phyloP scores from a whole-genome alignment of 2,888 invertebrate genomes.

The Synanthedon tipuliformis region DNA sequence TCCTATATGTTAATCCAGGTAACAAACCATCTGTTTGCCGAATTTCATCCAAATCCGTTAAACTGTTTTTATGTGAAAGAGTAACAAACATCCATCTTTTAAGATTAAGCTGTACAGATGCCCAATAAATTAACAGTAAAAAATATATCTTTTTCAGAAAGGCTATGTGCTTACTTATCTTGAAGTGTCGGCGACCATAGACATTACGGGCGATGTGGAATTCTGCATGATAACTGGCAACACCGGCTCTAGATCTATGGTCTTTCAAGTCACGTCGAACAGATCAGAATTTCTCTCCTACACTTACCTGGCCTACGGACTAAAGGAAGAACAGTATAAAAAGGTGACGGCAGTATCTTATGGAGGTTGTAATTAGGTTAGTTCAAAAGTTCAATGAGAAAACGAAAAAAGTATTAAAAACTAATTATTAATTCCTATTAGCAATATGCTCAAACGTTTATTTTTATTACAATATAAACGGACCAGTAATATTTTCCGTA shows the following conservation, averaged over 20 bases:
- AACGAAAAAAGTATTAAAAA: no score
- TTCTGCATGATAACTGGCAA: constrained; percentile 40
- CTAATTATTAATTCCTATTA: no score
- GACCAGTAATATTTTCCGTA: no score
- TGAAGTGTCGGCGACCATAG: constrained; percentile 40
- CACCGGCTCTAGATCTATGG: constrained; percentile 38
- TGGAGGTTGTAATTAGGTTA: constrained; percentile 25
- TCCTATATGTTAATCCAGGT: no score
- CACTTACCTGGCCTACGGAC: constrained; percentile 48
- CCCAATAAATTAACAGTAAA: background rate
- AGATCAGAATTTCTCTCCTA: constrained; percentile 49
- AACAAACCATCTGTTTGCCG: no score
- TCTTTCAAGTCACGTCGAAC: constrained; percentile 54
- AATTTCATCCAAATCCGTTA: no score
- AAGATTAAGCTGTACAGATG: background rate
- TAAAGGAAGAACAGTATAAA: constrained; percentile 49
- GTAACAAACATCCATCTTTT: no score
- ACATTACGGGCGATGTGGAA: constrained; percentile 31
- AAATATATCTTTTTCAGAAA: constrained; percentile 22
- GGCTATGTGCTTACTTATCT: constrained; percentile 51
- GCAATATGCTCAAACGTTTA: no score
- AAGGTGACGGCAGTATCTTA: constrained; percentile 45
- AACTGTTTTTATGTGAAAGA: no score
- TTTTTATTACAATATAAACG: no score
- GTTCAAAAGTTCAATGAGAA: constrained; percentile 2